A percentile compares a stretch with the other conserved stretches of the same genome.
These are phyloP conservation scores for Acanthosoma haemorrhoidale DNA, from an alignment of 2,888 invertebrate species.

Conservation along the genomic window DNA sequence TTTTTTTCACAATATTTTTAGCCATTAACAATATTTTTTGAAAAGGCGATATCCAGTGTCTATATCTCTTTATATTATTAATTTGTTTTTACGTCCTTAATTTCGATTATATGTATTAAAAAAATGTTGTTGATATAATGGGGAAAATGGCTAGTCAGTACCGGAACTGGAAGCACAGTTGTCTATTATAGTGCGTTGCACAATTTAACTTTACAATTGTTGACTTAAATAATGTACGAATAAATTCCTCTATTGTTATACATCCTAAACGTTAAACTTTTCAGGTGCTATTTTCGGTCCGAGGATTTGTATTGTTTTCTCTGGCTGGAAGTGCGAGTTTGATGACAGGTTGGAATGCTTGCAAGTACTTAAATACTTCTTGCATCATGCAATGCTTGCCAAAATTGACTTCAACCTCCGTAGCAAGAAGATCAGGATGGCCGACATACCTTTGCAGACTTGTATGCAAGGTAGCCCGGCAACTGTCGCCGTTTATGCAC, in stretches of 20 bases:
- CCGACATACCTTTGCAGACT: constrained; percentile 76
- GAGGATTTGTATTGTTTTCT: constrained; percentile 66
- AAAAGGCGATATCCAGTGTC: too few species aligned
- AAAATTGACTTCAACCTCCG: constrained; percentile 51
- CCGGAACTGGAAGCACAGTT: too few species aligned
- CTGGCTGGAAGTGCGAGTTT: constrained; percentile 84
- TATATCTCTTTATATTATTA: too few species aligned
- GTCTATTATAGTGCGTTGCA: too few species aligned
- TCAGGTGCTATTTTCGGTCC: constrained; percentile 76
- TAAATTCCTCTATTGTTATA: too few species aligned
- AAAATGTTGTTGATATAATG: too few species aligned
- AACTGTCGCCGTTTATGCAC: constrained; percentile 68
- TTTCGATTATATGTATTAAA: background rate
- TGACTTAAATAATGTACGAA: too few species aligned
- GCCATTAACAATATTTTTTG: too few species aligned
- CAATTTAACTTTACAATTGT: too few species aligned
- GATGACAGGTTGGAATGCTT: constrained; percentile 68
- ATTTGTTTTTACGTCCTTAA: too few species aligned
- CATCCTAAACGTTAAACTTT: too few species aligned
- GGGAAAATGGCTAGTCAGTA: too few species aligned
- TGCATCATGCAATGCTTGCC: constrained; percentile 67
- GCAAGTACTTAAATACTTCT: constrained; percentile 67
- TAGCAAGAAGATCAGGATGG: constrained; percentile 51
- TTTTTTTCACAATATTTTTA: background rate
- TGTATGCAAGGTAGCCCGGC: constrained; percentile 69